These are phyloP conservation scores for Lacerta agilis DNA, from an alignment of 2,797 vertebrate genomes.

Conservation along the genomic window DNA sequence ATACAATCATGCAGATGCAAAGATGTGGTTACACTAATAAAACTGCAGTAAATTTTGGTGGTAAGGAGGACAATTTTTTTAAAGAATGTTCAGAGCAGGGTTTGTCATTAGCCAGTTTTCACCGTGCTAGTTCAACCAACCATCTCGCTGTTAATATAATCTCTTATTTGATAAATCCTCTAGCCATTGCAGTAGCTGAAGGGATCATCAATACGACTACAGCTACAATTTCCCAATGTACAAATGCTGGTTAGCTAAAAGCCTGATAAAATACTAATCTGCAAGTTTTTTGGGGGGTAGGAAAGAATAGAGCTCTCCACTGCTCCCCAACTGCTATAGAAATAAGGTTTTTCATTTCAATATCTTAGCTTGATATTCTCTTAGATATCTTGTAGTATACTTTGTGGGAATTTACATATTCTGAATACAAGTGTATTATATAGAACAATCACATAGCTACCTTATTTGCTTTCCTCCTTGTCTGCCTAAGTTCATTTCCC, in stretches of 20 bases:
- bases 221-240: neutral
- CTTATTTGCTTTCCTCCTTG: neutral
- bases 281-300: neutral
- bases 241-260: too few relatives aligned
- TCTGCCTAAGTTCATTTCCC: neutral
- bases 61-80: neutral
- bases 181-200: constrained; percentile 4
- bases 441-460: neutral
- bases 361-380: neutral
- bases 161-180: too few relatives aligned
- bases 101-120: neutral
- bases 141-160: neutral
- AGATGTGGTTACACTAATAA: neutral
- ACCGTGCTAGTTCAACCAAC: neutral
- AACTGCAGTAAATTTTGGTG: neutral
- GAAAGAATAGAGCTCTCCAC: neutral
- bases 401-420: neutral
- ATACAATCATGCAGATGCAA: too few relatives aligned
- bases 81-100: neutral
- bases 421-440: neutral
- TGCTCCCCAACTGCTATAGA: neutral
- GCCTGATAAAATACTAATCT: neutral
- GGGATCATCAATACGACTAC: neutral
- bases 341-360: neutral
- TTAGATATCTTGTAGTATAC: neutral